These are phyloP conservation scores for Plestiodon gilberti DNA, from an alignment of 2,113 vertebrate genomes.

Conservation along the genomic window DNA sequence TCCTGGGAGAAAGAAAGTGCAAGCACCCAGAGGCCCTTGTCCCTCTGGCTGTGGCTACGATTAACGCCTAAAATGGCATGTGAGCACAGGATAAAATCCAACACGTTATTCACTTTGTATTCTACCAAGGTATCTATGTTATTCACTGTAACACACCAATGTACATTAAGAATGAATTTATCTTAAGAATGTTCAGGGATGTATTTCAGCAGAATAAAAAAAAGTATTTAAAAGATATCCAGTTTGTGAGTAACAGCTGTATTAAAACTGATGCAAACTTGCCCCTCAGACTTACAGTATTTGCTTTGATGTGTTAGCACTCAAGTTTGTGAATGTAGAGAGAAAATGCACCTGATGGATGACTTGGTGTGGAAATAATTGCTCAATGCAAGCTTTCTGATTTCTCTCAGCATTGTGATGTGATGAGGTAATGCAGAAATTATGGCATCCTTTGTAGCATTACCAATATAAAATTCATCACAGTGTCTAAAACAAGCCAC, in stretches of 20 bases:
- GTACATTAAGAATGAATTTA: too few species aligned
- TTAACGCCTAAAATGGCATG: too few species aligned
- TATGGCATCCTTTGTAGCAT: constrained; percentile 36
- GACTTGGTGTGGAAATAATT: constrained; percentile 22
- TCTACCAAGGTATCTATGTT: too few species aligned
- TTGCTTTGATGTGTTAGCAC: constrained; percentile 30
- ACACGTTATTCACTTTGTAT: too few species aligned
- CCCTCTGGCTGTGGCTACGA: too few species aligned
- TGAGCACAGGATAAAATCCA: too few species aligned
- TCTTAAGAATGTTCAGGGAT: constrained; percentile 10
- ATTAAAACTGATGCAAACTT: constrained; percentile 24
- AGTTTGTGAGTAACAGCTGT: neutral
- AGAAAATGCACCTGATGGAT: constrained; percentile 20
- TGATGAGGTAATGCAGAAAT: constrained; percentile 43
- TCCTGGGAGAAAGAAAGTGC: too few species aligned
- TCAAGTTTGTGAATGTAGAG: constrained; percentile 25
- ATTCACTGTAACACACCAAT: too few species aligned
- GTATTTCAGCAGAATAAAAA: constrained; percentile 26
- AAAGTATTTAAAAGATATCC: constrained; percentile 14
- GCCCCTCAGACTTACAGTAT: neutral
- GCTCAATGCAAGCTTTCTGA: constrained; percentile 17
- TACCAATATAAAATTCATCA: constrained; percentile 39
- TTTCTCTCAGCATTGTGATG: constrained; percentile 3
- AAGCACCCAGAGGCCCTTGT: too few species aligned
- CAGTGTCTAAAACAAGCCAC: constrained; percentile 26